A percentile compares a stretch with the other conserved stretches of the same genome.
These are phyloP conservation scores for Saimiri boliviensis DNA, from an alignment of 2,113 vertebrate genomes.

Conservation along the genomic window DNA sequence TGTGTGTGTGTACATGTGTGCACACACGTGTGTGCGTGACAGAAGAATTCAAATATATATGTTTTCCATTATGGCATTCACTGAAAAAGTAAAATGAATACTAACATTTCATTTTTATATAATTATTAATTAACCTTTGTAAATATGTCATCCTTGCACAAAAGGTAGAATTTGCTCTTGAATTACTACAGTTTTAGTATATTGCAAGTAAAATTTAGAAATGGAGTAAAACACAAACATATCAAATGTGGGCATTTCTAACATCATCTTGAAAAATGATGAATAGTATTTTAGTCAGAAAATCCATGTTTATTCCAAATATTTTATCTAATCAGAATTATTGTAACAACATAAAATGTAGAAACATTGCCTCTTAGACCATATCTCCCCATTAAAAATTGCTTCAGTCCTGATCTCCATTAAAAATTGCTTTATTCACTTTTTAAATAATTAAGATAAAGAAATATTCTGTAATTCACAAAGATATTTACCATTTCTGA, in stretches of 20 bases:
- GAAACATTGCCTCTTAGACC: not conserved
- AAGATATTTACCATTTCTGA: not conserved
- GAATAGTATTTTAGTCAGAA: not conserved
- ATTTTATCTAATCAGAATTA: not conserved
- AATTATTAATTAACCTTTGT: not conserved
- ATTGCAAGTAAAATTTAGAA: not conserved
- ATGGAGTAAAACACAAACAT: not conserved
- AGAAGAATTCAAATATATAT: not conserved
- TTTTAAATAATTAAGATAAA: not conserved
- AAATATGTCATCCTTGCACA: not conserved
- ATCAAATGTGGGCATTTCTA: not conserved
- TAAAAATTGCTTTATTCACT: not conserved
- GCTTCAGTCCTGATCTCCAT: not conserved
- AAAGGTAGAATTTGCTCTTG: not conserved
- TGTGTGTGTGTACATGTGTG: accelerated
- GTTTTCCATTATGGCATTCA: not conserved
- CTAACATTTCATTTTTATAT: not conserved
- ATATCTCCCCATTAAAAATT: not conserved
- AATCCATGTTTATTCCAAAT: not conserved
- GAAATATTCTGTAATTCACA: not conserved
- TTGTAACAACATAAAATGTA: not conserved
- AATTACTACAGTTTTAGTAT: not conserved
- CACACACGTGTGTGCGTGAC: too few species aligned
- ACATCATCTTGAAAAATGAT: not conserved
- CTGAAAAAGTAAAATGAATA: not conserved